Base-by-base conservation (phyloP, 2,888 invertebrate species). In the Lasius fuliginosus region DNA sequence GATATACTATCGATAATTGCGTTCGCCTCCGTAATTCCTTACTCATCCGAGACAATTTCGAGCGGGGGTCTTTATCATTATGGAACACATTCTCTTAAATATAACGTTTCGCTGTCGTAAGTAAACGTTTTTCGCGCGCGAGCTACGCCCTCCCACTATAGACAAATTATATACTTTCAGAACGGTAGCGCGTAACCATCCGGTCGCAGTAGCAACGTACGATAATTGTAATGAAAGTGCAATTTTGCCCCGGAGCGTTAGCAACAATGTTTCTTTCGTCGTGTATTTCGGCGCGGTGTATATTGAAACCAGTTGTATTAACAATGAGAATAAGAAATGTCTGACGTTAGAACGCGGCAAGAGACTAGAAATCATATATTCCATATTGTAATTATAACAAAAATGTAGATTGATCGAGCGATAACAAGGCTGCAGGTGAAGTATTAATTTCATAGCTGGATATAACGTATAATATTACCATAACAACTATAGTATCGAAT, bases 161-260 rank as follows among this genome's bases (percentile, higher is more conserved):
- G 62, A 82, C 62, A 89, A 87, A 88, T 89, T 89, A 87, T 68
- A 82, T 82, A 67, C 77, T 53, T 65, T 82, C 71, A 27, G 62
- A 68, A 88, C 87, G 71, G 85, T 88, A 87, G 87, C 88, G 79
- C 82, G 82, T 86, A 85, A 84, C 84, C 58, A 83, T 87, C 56
- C 71, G 56, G 68, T 49, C 64, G 53, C 76, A 74, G 82, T 77
- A 81, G 83, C 77, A 64, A 79, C 68, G 68, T 67, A 56, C 60
- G 67, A 56, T 86, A 82, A 86, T 86, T 87, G 84, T 76, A 86
- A 89, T 75, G 87, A 88, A 86, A 85, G 86, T 87, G 83, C 75
- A 82, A 86, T 86, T 82, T 82, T 82, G 82, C 42, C 77, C 62
- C 58, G 81, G 42, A 56, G 82, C 73, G 77, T 82, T 85, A 89